Evolutionary conservation across 1,140 invertebrate species (phyloP), one percentile per base, ranked within the genome.

Genomic region (Trachymyrmex septentrionalis): DNA sequence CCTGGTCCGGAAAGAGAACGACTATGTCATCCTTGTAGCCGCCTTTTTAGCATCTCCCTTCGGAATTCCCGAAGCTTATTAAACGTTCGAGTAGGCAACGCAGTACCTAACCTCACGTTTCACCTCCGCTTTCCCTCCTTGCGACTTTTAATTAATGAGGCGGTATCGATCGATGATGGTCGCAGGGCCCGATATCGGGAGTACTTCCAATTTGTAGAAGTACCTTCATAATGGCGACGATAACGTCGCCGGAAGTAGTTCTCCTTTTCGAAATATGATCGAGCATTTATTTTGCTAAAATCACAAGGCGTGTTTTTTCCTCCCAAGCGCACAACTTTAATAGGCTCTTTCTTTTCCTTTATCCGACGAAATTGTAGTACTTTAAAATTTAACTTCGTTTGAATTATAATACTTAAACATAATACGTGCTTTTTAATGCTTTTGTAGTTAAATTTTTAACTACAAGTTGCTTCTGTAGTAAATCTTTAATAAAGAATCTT

Each of bases 91-190:
- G 73, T 85, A 78, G 82, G 44, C 82, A 85, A 78, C 82, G 82
- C 50, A 61, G 59, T 78, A 85, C 59, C 73, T 55, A 78, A 78
- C 44, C 69, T 44, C 69, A 44, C 38, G 67, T 34, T 34, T 48
- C 55, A 12, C 4, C 38, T 34, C n/a, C 44, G 9, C 48, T 80
- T 24, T 16, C 67, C 59, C 80, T 64, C 16, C 84, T 55, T 38
- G n/a, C 53, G 75, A 86, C 73, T 86, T 86, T 86, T 86, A 86
- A 86, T 86, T 86, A 86, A 86, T 86, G 85, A 67, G 76, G 85
- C 34, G 16, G 38, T 71, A 86, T 86, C 85, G 85, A 86, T 86
- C 85, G 73, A 66, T 53, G 48, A 85, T 61, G 48, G 71, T 85
- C 73, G 61, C 82, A 27, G 44, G 34, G 66, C n/a, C 80, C 9